phyloP scores from a whole-genome alignment of 2,797 vertebrate species.

The Simalia tracyae region DNA sequence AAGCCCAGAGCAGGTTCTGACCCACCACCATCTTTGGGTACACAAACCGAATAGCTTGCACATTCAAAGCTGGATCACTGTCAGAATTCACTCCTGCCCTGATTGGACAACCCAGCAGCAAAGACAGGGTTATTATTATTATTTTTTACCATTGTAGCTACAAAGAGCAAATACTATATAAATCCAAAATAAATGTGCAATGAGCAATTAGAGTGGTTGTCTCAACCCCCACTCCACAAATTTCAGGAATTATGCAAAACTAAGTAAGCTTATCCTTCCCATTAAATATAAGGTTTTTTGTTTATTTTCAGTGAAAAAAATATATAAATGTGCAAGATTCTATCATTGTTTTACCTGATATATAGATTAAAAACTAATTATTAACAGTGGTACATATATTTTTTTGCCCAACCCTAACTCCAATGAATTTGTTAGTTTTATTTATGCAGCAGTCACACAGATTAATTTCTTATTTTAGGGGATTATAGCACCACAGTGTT shows the following conservation, averaged over 20 bases:
- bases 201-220: background rate
- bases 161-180: background rate
- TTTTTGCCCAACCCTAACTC: background rate
- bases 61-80: background rate
- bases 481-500: background rate
- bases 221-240: background rate
- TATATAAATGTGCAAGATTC: background rate
- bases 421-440: background rate
- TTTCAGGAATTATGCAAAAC: background rate
- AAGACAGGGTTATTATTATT: too few relatives aligned
- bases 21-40: background rate
- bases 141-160: too few relatives aligned
- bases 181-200: background rate
- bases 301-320: background rate
- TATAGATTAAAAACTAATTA: background rate
- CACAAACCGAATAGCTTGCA: background rate
- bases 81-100: background rate
- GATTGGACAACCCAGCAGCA: too few relatives aligned
- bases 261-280: background rate
- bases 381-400: too few relatives aligned
- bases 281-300: background rate
- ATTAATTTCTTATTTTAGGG: background rate
- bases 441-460: background rate
- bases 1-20: background rate
- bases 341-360: background rate